Evolutionary conservation across 2,888 invertebrate species (phyloP).

Genomic region (Morinoia aosen): DNA sequence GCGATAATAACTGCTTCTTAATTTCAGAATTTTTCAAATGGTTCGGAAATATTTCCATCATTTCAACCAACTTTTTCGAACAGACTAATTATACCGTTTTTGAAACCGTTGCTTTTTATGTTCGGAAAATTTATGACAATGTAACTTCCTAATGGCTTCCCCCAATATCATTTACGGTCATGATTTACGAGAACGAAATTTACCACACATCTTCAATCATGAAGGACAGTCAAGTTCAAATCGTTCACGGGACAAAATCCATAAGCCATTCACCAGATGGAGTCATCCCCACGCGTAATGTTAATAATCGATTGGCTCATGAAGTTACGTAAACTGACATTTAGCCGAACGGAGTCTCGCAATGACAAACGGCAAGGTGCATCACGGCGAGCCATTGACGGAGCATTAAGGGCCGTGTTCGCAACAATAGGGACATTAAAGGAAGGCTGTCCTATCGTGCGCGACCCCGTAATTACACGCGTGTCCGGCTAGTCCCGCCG

Average conservation of each 20-base stretch:
- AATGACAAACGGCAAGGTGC: not conserved
- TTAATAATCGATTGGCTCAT: not conserved
- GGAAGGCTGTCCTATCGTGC: not conserved
- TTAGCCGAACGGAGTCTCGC: not conserved
- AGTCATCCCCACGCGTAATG: not conserved
- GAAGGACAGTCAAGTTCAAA: not conserved
- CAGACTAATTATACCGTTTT: not conserved
- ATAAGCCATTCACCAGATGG: not conserved
- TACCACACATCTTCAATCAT: not conserved
- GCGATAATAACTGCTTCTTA: too few species aligned
- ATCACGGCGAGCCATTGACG: not conserved
- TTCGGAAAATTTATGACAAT: not conserved
- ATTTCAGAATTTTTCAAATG: not conserved
- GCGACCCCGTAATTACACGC: slow-evolving; percentile 18
- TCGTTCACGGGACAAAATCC: not conserved
- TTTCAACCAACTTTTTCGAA: not conserved
- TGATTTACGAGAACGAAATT: not conserved
- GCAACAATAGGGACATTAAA: not conserved
- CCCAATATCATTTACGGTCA: not conserved
- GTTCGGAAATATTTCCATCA: not conserved
- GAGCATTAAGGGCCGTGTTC: not conserved
- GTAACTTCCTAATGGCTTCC: not conserved
- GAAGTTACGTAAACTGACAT: not conserved
- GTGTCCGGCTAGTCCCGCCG: not conserved
- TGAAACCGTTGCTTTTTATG: too few species aligned